Evolutionary conservation across 2,797 vertebrate species (phyloP), one percentile per base, ranked within the genome.

Genomic region (Acanthurus tractus): DNA sequence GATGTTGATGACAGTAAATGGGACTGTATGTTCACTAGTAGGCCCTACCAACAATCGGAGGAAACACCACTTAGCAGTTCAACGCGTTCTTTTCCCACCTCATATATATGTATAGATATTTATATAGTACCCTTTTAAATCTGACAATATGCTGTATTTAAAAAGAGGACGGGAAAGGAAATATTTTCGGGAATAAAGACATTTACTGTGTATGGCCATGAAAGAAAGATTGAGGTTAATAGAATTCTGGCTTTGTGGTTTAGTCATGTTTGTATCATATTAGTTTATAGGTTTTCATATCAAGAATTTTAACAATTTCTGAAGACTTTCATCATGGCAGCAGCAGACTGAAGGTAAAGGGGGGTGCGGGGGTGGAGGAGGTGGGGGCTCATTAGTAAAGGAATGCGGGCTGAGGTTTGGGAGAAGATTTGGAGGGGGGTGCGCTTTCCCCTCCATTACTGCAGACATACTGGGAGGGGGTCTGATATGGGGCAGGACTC

Each of bases 341-440:
- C 49, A 77, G 50, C 50, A 52, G 79, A 61, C 59, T 58, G 56
- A 85, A 79, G 80, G 67, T 81, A 52, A 40, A 23, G 22, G 50
- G 46, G 54, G 53, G 82, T 57, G 22, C n/a, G 52, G 44, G 71
- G 46, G 71, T 55, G 54, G 49, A 58, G 68, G 67, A 62, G 49
- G 59, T 59, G 58, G 54, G 50, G 75, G 71, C 88, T 94, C 91
- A 94, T 94, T 95, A 94, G 92, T 66, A 64, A 64, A 91, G 86
- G 94, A 95, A 94, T 95, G 93, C 64, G 68, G 85, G 78, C 78
- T 77, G 78, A 85, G 58, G 84, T 82, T 81, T 78, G 79, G 74
- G 73, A 73, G 64, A 65, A 58, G 70, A 66, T 66, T 70, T 54
- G 59, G 25, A 54, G 34, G 56, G 38, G 13, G 34, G 71, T 53